phyloP scores from a whole-genome alignment of 2,797 vertebrate species.

The Nothura maculosa region DNA sequence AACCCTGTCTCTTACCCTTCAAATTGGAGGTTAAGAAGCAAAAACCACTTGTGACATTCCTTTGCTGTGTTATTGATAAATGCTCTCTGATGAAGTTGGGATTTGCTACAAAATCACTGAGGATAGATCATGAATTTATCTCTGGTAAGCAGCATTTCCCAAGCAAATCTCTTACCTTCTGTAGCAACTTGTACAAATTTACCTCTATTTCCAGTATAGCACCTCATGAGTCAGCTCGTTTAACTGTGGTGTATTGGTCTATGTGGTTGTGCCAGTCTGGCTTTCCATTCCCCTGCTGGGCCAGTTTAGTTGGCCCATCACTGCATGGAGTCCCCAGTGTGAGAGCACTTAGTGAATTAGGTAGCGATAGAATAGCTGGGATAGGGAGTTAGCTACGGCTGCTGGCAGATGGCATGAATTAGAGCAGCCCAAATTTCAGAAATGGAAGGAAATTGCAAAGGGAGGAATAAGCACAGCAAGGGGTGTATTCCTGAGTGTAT shows the following conservation, averaged over 20 bases:
- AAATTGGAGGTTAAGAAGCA: background rate
- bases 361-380: background rate
- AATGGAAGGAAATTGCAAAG: background rate
- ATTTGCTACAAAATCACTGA: background rate
- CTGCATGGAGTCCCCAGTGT: accelerated
- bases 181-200: background rate
- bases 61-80: background rate
- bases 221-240: background rate
- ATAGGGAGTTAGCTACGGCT: background rate
- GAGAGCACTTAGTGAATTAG: background rate
- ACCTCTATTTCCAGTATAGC: background rate
- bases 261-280: background rate
- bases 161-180: background rate
- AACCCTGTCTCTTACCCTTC: background rate
- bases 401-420: background rate
- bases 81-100: background rate
- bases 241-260: background rate
- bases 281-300: background rate
- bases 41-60: background rate
- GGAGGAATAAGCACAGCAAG: background rate
- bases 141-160: background rate
- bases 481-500: background rate
- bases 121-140: background rate
- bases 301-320: background rate
- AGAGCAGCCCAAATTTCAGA: background rate